Evolutionary conservation across 1,140 invertebrate species (phyloP).

Genomic region (Polypedilum pembai): DNA sequence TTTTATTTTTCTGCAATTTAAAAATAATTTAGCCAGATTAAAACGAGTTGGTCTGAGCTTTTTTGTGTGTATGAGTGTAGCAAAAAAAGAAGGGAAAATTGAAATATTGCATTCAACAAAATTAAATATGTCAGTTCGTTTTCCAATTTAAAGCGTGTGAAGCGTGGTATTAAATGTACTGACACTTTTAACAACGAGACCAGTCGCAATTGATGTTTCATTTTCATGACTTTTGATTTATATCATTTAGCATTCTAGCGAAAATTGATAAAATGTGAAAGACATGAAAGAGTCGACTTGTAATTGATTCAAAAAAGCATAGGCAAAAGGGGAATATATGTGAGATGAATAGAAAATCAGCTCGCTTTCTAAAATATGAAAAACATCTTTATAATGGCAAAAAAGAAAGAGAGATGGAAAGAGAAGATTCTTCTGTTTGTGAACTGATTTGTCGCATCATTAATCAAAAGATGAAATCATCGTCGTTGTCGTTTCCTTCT

Average conservation of each 20-base stretch:
- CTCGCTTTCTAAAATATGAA: no score
- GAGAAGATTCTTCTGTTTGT: not conserved
- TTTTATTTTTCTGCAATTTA: not conserved
- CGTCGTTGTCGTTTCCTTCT: not conserved
- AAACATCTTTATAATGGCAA: not conserved
- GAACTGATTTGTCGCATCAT: constrained; percentile 17
- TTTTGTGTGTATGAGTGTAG: not conserved
- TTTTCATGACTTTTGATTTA: not conserved
- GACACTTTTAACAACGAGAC: no score
- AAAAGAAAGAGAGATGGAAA: not conserved
- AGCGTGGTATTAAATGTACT: no score
- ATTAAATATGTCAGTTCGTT: constrained; percentile 18
- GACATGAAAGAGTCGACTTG: not conserved
- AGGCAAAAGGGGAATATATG: not conserved
- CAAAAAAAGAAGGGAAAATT: constrained; percentile 4
- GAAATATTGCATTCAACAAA: constrained; percentile 13
- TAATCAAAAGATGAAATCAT: constrained; percentile 19
- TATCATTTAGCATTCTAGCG: not conserved
- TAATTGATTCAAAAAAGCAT: not conserved
- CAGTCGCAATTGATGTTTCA: not conserved
- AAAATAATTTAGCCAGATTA: not conserved
- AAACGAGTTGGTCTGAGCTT: no score
- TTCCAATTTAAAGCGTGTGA: not conserved
- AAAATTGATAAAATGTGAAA: not conserved
- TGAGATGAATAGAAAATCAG: not conserved